Evolutionary conservation across 1,140 invertebrate species (phyloP), one percentile per base, ranked within the genome.

Genomic region (Dryas iulia): DNA sequence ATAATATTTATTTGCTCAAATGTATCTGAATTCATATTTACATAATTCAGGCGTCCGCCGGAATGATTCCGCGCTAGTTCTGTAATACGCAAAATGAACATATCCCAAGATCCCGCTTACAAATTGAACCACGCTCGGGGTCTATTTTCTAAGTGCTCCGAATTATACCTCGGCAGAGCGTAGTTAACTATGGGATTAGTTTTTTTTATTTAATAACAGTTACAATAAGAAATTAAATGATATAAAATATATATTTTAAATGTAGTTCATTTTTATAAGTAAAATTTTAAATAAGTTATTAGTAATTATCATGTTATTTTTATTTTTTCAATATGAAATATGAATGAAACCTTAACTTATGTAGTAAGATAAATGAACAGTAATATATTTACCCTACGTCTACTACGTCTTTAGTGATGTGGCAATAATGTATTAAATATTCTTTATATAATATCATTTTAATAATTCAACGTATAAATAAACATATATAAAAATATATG

Each of bases 41-140:
- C 86, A 91, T 89, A 91, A 88, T 84, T 87, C 80, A 74, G 69
- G 71, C 83, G 72, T 69, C 73, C 75, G 72, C 54, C 72, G 71
- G 78, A 81, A 81, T 84, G 74, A 87, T 84, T 87, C 78, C 80
- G 79, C 76, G 76, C 75, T 83, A 79, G 83, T 86, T 83, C 77
- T 82, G 78, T 87, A 81, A 82, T 87, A 87, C 84, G 85, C 84
- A 78, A 89, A 91, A 89, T 89, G 86, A 87, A 83, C 85, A 81
- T 89, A 91, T 89, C 89, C 89, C 87, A 87, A 91, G 89, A 91
- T 91, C 89, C 86, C 86, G 69, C 81, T 84, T 82, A 91, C 86
- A 91, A 91, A 89, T 89, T 89, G 86, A 84, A 81, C 84, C 77
- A 64, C 69, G 74, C 66, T 53, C 72, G 67, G 56, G 79, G 66